A percentile compares a stretch with the other conserved stretches of the same genome.
Conservation (phyloP, 2,113 vertebrate genomes). For the Ailuropoda melanoleuca region DNA sequence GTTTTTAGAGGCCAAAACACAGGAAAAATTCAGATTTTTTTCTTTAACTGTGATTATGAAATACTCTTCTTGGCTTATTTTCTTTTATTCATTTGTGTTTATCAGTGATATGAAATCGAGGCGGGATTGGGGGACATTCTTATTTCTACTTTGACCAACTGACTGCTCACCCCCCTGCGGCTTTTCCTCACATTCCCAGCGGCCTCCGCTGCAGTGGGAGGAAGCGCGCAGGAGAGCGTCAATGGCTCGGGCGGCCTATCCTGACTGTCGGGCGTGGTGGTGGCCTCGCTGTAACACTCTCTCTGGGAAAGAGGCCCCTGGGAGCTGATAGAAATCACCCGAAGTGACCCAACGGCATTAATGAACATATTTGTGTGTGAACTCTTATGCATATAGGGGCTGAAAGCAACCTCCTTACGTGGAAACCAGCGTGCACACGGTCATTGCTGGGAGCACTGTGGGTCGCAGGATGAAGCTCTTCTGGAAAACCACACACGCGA, state of each 20-base stretch:
- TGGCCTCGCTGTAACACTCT: neutral
- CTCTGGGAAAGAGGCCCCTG: neutral
- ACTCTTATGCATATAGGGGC: neutral
- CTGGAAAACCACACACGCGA: too few species aligned
- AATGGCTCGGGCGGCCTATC: rapidly evolving
- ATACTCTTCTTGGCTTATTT: neutral
- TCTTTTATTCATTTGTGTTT: neutral
- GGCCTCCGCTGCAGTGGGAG: neutral
- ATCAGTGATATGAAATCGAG: neutral
- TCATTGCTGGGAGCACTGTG: rapidly evolving
- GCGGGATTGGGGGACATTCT: neutral
- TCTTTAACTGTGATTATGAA: neutral
- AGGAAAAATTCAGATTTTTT: neutral
- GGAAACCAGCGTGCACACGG: neutral
- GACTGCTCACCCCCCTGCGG: too few species aligned
- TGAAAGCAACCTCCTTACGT: neutral
- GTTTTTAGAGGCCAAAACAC: neutral
- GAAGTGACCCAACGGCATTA: too few species aligned
- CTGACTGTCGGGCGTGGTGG: rapidly evolving
- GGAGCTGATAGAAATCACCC: neutral
- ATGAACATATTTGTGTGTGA: neutral
- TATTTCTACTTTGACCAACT: too few species aligned
- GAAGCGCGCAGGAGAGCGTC: rapidly evolving
- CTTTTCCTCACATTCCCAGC: neutral
- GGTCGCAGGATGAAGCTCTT: too few species aligned